A percentile compares a stretch with the other conserved stretches of the same genome.
Conservation (phyloP, 2,888 invertebrate genomes). For the Paralinhomoeus sp. region DNA sequence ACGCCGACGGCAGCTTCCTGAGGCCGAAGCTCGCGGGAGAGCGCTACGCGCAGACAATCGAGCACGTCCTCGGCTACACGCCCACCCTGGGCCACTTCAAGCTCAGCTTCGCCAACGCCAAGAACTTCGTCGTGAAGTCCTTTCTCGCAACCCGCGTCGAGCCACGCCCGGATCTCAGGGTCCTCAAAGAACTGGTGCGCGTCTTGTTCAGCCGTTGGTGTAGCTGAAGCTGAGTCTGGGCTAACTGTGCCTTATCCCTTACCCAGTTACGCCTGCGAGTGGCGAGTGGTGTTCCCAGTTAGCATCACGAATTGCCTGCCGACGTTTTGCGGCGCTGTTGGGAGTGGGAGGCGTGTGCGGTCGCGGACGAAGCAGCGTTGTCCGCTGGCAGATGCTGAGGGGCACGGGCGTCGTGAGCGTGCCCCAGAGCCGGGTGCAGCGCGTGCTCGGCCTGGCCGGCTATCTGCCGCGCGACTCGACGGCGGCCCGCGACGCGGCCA, state of each 20-base stretch:
- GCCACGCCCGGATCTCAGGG: slow-evolving; percentile 9
- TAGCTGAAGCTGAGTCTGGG: too few species aligned
- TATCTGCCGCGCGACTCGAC: not conserved
- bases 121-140: not conserved
- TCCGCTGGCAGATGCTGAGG: slow-evolving; percentile 13
- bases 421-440: not conserved
- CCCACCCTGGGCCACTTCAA: slow-evolving; percentile 53
- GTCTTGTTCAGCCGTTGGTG: too few species aligned
- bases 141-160: slow-evolving; percentile 16
- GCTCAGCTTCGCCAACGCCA: slow-evolving; percentile 33
- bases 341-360: too few species aligned
- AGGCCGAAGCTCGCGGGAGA: not conserved
- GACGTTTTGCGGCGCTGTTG: too few species aligned
- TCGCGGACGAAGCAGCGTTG: too few species aligned
- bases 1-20: slow-evolving; percentile 29
- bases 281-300: too few species aligned
- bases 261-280: too few species aligned
- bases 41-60: slow-evolving; percentile 12
- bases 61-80: slow-evolving; percentile 44
- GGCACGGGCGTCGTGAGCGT: slow-evolving; percentile 15
- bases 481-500: slow-evolving; percentile 13
- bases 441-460: too few species aligned
- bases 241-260: too few species aligned
- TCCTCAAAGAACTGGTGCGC: slow-evolving; percentile 18
- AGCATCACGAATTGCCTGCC: too few species aligned